phyloP scores from a whole-genome alignment of 2,888 invertebrate genomes.

The Heliconius aoede region DNA sequence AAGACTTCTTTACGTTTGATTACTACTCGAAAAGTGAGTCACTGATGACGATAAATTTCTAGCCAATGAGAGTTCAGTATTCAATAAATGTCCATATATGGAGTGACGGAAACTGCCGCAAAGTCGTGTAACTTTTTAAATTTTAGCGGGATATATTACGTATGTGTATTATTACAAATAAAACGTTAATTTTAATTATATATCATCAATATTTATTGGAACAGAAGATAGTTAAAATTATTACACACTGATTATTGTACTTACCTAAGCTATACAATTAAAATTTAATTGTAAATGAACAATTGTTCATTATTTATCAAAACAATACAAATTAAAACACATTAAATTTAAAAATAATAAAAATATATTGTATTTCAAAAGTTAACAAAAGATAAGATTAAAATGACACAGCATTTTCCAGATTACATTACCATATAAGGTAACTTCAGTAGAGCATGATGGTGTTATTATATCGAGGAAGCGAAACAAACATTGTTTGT shows the following conservation, averaged over 20 bases:
- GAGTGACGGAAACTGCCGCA: constrained; percentile 76
- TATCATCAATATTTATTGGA: not conserved
- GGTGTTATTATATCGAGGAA: not conserved
- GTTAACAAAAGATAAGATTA: not conserved
- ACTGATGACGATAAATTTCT: constrained; percentile 66
- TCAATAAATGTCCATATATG: constrained; percentile 86
- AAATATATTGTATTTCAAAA: not conserved
- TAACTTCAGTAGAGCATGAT: constrained; percentile 22
- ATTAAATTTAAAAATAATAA: not conserved
- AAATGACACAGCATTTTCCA: not conserved
- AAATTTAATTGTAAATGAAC: not conserved
- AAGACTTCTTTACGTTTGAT: constrained; percentile 60
- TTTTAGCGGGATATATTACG: constrained; percentile 56
- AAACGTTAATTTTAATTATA: not conserved
- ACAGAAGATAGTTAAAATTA: not conserved
- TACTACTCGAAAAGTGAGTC: constrained; percentile 70
- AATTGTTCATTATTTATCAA: not conserved
- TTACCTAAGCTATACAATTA: not conserved
- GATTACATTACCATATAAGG: constrained; percentile 19
- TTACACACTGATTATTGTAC: not conserved
- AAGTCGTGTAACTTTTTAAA: constrained; percentile 58
- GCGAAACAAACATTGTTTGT: not conserved
- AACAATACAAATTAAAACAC: not conserved
- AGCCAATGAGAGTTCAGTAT: constrained; percentile 83
- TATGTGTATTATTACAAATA: not conserved